Evolutionary conservation across 2,888 invertebrate species (phyloP).

Genomic region (Taenaris catops): DNA sequence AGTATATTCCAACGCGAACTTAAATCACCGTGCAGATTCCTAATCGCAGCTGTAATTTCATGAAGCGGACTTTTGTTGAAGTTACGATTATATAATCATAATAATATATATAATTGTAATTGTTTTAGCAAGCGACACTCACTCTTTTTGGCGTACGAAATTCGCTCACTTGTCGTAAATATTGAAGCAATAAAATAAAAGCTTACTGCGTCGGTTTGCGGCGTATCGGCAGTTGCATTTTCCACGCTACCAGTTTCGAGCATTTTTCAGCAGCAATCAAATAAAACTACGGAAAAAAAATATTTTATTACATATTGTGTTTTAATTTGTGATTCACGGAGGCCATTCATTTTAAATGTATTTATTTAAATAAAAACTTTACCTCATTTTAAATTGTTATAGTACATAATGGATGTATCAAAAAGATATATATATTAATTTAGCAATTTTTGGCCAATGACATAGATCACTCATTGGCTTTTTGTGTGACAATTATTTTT

Average conservation of each 20-base stretch:
- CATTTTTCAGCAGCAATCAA: slow-evolving; percentile 49
- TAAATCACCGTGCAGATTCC: too few species aligned
- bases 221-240: slow-evolving; percentile 38
- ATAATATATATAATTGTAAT: too few species aligned
- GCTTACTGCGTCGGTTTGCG: slow-evolving; percentile 22
- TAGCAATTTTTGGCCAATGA: slow-evolving; percentile 61
- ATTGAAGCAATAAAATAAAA: slow-evolving; percentile 14
- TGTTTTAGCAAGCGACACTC: too few species aligned
- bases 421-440: slow-evolving; percentile 63
- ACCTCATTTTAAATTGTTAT: slow-evolving; percentile 56
- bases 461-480: slow-evolving; percentile 53
- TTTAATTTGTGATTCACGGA: slow-evolving; percentile 3
- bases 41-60: too few species aligned
- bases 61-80: too few species aligned
- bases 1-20: too few species aligned
- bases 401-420: slow-evolving; percentile 59
- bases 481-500: slow-evolving; percentile 42
- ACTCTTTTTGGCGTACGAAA: too few species aligned
- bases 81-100: too few species aligned
- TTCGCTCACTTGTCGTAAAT: neutral
- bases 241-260: slow-evolving; percentile 58
- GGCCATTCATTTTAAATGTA: slow-evolving; percentile 10
- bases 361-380: slow-evolving; percentile 19
- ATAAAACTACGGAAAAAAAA: slow-evolving; percentile 23
- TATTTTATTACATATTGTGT: slow-evolving; percentile 9